These are phyloP conservation scores for Stramonita haemastoma DNA, from an alignment of 2,888 invertebrate species.

Conservation along the genomic window DNA sequence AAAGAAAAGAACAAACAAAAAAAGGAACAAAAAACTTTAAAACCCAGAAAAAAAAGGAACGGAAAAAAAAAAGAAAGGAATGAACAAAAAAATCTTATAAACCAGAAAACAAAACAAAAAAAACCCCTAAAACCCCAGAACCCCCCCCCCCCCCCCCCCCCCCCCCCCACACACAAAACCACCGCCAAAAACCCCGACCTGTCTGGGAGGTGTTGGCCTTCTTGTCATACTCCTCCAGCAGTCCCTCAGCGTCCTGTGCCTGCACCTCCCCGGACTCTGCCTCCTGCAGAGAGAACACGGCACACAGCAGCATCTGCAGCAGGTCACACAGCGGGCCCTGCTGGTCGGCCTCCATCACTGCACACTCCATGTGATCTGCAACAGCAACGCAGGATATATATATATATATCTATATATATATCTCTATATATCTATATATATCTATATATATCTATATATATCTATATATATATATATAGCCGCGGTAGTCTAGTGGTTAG, in stretches of 20 bases:
- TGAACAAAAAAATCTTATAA: too few relatives aligned
- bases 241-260: slow-evolving; percentile 57
- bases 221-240: slow-evolving; percentile 38
- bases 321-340: slow-evolving; percentile 89
- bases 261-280: slow-evolving; percentile 76
- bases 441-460: too few relatives aligned
- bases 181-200: not conserved
- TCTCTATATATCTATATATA: too few relatives aligned
- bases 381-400: not conserved
- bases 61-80: too few relatives aligned
- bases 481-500: too few relatives aligned
- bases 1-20: not conserved
- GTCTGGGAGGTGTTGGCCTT: not conserved
- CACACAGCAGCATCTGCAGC: slow-evolving; percentile 87
- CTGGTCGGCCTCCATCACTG: slow-evolving; percentile 86
- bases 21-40: not conserved
- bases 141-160: not conserved
- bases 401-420: too few relatives aligned
- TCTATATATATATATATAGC: too few relatives aligned
- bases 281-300: slow-evolving; percentile 89
- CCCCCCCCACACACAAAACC: not conserved
- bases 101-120: too few relatives aligned
- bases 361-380: slow-evolving; percentile 84
- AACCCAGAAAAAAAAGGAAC: too few relatives aligned
- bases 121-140: too few relatives aligned